A percentile compares a stretch with the other conserved stretches of the same genome.
Evolutionary conservation across 2,888 invertebrate species (phyloP).

Genomic region (Hesperia comma): DNA sequence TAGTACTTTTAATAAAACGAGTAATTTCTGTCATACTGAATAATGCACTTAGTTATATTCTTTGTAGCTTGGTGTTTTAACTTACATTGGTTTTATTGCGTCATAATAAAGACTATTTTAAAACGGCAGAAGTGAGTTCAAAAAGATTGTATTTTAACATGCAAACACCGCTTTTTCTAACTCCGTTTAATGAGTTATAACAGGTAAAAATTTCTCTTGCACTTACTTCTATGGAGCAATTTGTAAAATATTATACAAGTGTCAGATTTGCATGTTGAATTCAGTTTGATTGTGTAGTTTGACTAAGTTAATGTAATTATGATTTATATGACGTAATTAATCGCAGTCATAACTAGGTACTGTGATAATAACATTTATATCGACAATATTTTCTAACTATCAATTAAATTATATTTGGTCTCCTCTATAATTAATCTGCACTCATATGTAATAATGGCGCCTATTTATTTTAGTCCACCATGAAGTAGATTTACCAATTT

Average conservation of each 20-base stretch:
- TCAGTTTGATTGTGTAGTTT: no score
- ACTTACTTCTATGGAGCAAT: conserved; percentile 29
- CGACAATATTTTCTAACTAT: no score
- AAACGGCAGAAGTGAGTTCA: background rate
- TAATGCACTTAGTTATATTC: conserved; percentile 24
- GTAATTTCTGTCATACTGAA: conserved; percentile 31
- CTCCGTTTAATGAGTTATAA: conserved; percentile 29
- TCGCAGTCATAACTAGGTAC: no score
- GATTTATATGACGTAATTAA: no score
- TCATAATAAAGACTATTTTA: conserved; percentile 22
- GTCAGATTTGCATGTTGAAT: conserved; percentile 2
- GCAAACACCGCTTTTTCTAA: conserved; percentile 33
- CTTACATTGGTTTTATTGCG: background rate
- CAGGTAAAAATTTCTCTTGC: conserved; percentile 28
- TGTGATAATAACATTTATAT: no score
- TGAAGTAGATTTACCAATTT: no score
- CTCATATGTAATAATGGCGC: no score
- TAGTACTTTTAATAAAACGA: conserved; percentile 27
- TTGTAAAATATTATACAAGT: conserved; percentile 18
- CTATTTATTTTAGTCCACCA: no score
- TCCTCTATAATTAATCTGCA: no score
- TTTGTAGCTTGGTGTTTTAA: background rate
- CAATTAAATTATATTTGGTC: no score
- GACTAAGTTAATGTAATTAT: no score
- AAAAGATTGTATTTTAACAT: conserved; percentile 22